Conservation (phyloP, 2,888 invertebrate genomes). For the Macaria notata region DNA sequence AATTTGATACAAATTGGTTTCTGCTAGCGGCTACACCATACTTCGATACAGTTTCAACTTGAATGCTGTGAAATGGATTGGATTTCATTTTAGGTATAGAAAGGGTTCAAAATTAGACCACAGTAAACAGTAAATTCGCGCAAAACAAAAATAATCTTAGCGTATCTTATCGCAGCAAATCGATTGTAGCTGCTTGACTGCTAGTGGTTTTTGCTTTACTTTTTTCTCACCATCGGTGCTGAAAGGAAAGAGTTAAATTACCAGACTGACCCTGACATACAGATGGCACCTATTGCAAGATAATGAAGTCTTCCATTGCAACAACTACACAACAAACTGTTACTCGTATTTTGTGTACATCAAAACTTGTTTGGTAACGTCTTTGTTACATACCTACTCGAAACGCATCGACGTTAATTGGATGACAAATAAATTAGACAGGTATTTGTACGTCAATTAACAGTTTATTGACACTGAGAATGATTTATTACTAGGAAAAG, state of each 20-base stretch:
- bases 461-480: neutral
- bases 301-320: conserved; percentile 26
- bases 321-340: conserved; percentile 4
- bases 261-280: conserved; percentile 24
- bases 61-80: conserved; percentile 1
- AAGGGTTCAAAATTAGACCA: too few relatives aligned
- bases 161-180: too few relatives aligned
- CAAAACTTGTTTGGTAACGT: conserved; percentile 11
- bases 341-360: conserved; percentile 9
- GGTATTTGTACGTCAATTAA: conserved; percentile 12
- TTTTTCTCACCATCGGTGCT: conserved; percentile 11
- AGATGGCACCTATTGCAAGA: conserved; percentile 22
- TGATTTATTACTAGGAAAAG: neutral
- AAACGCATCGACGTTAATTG: neutral
- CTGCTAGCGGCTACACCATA: conserved; percentile 5
- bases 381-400: conserved; percentile 9
- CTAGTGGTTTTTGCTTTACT: conserved; percentile 10
- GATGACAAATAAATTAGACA: too few relatives aligned
- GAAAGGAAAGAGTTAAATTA: conserved; percentile 23
- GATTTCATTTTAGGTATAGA: neutral
- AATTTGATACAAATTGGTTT: conserved; percentile 21
- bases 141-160: too few relatives aligned
- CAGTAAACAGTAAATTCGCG: too few relatives aligned
- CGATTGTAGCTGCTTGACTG: too few relatives aligned
- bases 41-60: conserved; percentile 10